Evolutionary conservation across 2,113 vertebrate species (phyloP).

Genomic region (Cinclus cinclus): DNA sequence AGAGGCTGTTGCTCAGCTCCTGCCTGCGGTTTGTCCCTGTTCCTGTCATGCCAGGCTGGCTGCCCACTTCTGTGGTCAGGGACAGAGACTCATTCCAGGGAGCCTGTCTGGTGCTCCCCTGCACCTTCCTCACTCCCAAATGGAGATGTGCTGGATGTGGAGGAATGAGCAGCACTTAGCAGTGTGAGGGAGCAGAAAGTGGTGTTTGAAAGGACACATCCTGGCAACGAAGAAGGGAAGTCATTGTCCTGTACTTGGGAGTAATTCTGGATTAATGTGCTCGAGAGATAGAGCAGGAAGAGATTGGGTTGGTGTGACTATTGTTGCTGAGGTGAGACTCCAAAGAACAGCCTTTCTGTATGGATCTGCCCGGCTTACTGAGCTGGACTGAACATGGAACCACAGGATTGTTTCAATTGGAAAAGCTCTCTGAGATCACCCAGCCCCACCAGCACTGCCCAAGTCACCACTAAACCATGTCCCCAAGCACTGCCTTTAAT

Average conservation of each 20-base stretch:
- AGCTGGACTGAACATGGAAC: background rate
- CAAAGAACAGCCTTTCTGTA: background rate
- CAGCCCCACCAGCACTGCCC: background rate
- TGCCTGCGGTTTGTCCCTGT: background rate
- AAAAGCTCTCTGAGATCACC: background rate
- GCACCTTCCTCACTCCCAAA: accelerated
- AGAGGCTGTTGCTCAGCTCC: background rate
- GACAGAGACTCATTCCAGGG: background rate
- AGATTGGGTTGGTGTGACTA: background rate
- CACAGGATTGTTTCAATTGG: background rate
- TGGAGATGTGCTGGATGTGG: accelerated
- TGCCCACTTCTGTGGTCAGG: accelerated
- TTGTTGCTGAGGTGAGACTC: accelerated
- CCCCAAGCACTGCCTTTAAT: background rate
- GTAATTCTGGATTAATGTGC: background rate
- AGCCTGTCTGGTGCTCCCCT: background rate
- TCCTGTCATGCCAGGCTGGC: background rate
- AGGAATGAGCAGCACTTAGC: background rate
- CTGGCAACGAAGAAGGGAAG: background rate
- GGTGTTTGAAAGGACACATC: background rate
- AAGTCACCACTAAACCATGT: background rate
- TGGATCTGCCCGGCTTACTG: background rate
- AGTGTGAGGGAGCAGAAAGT: background rate
- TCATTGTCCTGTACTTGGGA: background rate
- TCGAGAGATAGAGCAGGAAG: accelerated